Evolutionary conservation across 1,140 invertebrate species (phyloP).

Genomic region (Aphis craccivora): DNA sequence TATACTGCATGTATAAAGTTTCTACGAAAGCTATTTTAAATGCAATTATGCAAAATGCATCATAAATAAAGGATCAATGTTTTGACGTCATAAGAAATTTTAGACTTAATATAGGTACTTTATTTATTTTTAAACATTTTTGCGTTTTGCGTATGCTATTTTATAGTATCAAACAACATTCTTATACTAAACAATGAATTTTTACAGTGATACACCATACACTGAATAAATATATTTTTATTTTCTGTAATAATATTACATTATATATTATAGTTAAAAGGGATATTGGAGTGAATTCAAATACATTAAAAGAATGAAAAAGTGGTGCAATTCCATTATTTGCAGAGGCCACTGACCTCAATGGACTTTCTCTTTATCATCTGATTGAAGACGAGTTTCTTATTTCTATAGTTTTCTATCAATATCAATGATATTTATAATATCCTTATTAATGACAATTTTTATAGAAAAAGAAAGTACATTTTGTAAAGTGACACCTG

Average conservation of each 20-base stretch:
- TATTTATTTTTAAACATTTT: neutral
- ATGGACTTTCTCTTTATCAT: constrained; percentile 1
- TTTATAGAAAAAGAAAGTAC: neutral
- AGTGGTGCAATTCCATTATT: neutral
- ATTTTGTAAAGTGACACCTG: neutral
- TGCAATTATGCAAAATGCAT: neutral
- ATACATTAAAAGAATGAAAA: neutral
- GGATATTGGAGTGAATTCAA: neutral
- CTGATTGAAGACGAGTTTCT: neutral
- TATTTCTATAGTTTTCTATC: neutral
- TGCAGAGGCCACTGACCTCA: neutral
- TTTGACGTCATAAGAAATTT: neutral
- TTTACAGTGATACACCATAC: neutral
- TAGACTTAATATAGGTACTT: neutral
- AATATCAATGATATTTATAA: neutral
- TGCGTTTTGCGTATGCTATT: neutral
- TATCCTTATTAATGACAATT: neutral
- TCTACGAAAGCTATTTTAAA: neutral
- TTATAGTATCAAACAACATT: neutral
- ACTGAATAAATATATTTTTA: neutral
- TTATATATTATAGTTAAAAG: neutral
- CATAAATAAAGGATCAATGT: neutral
- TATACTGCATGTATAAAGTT: neutral
- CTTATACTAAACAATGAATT: neutral
- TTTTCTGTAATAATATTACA: neutral